Base-by-base conservation (phyloP, 2,113 vertebrate species). In the Anolis sagrei region DNA sequence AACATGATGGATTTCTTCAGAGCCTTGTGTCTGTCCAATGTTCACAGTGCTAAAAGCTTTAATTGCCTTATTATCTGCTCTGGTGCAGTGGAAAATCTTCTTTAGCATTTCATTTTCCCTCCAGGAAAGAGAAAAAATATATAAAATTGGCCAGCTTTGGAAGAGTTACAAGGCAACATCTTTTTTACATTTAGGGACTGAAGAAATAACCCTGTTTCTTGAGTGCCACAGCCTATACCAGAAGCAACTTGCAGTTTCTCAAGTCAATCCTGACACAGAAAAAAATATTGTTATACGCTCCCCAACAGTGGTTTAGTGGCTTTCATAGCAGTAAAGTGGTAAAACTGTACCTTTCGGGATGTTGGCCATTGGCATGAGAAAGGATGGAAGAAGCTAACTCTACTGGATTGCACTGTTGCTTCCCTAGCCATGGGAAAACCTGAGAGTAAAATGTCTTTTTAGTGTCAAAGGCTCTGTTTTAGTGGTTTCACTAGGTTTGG, bases 21-120 rank as follows among this genome's bases (percentile, higher is more conserved):
- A 92, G 94, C 49, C 66, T 54, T 79, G 91, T 92, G 91, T 93
- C 93, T 93, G 89, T 94, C 88, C 92, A 94, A 90, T 94, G 93
- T 95, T 93, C 93, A 92, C 92, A 92, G 90, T 85, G 76, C 81
- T 92, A 89, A 92, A 90, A 90, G 90, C 88, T 94, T 94, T 95
- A 94, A 95, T 94, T 94, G 93, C 91, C 89, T 90, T 94, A 93
- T 92, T 94, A 93, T 90, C 92, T 89, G 91, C 89, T 86, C 86
- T 81, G 32, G 49, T 89, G 76, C 87, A 82, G 70, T 68, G 81
- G 94, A 86, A 74, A 81, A 81, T 90, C 91, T 89, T 78, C 85
- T 87, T 92, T 90, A 93, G 88, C 89, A 88, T 93, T 90, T 93
- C 82, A 74, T 36, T 90, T 92, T 87, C 91, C 89, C 90, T 92